phyloP scores from a whole-genome alignment of 2,888 invertebrate genomes.

The Tillus elongatus region DNA sequence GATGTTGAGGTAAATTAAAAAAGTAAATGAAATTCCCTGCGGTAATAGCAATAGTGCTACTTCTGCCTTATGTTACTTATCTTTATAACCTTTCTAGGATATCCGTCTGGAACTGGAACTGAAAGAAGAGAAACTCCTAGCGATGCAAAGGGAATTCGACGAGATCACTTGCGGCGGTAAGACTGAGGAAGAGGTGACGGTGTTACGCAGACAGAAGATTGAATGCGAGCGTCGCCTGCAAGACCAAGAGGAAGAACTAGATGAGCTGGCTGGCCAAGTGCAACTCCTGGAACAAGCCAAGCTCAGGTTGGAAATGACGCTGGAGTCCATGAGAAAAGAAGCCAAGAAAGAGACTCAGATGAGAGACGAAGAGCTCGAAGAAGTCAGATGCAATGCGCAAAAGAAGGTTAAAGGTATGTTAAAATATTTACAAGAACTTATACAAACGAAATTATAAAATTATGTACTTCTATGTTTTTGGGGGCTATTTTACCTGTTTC shows the following conservation, averaged over 20 bases:
- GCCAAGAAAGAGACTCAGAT: constrained; percentile 81
- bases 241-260: constrained; percentile 90
- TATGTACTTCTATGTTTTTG: too few relatives aligned
- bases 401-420: constrained; percentile 78
- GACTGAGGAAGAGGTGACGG: constrained; percentile 78
- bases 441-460: background rate
- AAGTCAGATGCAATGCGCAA: constrained; percentile 77
- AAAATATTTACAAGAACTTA: background rate
- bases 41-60: too few relatives aligned
- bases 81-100: constrained; percentile 50
- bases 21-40: too few relatives aligned
- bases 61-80: background rate
- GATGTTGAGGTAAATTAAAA: too few relatives aligned
- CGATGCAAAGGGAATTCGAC: constrained; percentile 74
- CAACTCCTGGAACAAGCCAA: constrained; percentile 87
- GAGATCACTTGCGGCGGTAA: constrained; percentile 72
- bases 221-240: constrained; percentile 79
- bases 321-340: constrained; percentile 88
- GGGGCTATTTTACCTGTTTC: too few relatives aligned
- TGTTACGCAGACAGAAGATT: constrained; percentile 72
- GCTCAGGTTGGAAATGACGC: constrained; percentile 83
- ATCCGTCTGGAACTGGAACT: constrained; percentile 79
- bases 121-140: constrained; percentile 74
- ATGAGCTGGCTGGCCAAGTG: constrained; percentile 76
- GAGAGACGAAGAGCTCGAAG: constrained; percentile 89